Evolutionary conservation across 2,113 vertebrate genomes (phyloP).

Genomic region (Gambusia holbrooki): DNA sequence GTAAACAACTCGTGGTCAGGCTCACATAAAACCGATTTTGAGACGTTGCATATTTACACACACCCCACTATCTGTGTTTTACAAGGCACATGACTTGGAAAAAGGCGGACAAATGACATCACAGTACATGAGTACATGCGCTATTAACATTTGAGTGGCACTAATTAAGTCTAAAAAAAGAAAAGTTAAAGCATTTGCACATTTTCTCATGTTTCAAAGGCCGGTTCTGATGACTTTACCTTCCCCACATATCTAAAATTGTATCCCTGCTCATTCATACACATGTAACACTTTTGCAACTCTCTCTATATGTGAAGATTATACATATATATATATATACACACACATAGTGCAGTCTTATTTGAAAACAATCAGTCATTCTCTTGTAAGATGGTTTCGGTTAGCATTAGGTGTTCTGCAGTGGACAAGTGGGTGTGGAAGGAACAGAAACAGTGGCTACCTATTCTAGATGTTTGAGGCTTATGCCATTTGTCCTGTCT

Average conservation of each 20-base stretch:
- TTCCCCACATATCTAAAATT: conserved; percentile 1
- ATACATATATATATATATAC: no score
- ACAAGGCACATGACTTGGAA: conserved; percentile 37
- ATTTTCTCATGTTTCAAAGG: conserved; percentile 48
- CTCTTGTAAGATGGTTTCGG: conserved; percentile 25
- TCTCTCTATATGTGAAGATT: no score
- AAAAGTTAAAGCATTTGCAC: conserved; percentile 32
- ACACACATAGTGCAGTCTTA: neutral
- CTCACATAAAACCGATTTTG: conserved; percentile 55
- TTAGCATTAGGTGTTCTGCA: conserved; percentile 26
- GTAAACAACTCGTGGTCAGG: conserved; percentile 36
- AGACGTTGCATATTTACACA: conserved; percentile 45
- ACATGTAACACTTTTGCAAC: neutral
- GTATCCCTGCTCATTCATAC: neutral
- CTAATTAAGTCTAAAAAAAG: conserved; percentile 57
- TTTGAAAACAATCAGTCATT: neutral
- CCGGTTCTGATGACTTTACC: conserved; percentile 43
- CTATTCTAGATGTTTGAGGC: conserved; percentile 31
- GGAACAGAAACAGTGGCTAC: conserved; percentile 12
- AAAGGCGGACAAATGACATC: conserved; percentile 47
- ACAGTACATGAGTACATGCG: conserved; percentile 26
- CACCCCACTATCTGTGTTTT: conserved; percentile 48
- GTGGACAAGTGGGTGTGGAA: neutral
- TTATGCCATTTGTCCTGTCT: conserved; percentile 69
- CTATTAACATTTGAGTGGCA: conserved; percentile 26